Evolutionary conservation across 2,888 invertebrate species (phyloP), one percentile per base, ranked within the genome.

Genomic region (Gonocerus acuteangulatus): DNA sequence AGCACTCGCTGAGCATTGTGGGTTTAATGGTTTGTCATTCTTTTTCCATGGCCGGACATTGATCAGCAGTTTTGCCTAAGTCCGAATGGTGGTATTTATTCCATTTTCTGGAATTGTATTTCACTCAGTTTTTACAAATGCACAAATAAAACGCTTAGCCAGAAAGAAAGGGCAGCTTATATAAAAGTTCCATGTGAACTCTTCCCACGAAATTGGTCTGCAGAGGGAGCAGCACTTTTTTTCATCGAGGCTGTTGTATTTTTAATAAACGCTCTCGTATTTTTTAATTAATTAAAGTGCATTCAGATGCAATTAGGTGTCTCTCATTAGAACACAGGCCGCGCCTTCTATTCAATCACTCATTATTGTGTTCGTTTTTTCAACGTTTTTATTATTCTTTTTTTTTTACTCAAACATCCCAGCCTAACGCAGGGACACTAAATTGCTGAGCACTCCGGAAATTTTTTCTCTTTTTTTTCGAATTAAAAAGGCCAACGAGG

Each of bases 281-380:
- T 54, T 54, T 54, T 54, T 54, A 54, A 54, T 54, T 54, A 54
- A 54, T 54, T 54, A 54, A 54, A 54, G 39, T 54, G 54, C 54
- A 54, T 54, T 54, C 42, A 54, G 54, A 39, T 54, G 54, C 54
- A 54, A 54, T 54, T 54, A 54, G 54, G 22, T 23, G 54, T 39
- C 54, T 54, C 54, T 54, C 54, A 54, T 42, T 54, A 54, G 54
- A 39, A 23, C 54, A 42, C 22, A 18, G 18, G 16, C 21, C 18
- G 7, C 7, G 54, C 21, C 54, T 42, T 54, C 54, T 54, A 54
- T 54, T 54, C 54, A 54, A 54, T 54, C 54, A 54, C 54, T 54
- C 54, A 54, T 54, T 54, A 54, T 54, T 54, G 54, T 54, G 54
- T 54, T 54, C 54, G 54, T 36, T 21, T 36, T 54, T 54, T 54